Base-by-base conservation (phyloP, 37 sponge, comb jelly and placozoan genomes). In the Geodia barretti region DNA sequence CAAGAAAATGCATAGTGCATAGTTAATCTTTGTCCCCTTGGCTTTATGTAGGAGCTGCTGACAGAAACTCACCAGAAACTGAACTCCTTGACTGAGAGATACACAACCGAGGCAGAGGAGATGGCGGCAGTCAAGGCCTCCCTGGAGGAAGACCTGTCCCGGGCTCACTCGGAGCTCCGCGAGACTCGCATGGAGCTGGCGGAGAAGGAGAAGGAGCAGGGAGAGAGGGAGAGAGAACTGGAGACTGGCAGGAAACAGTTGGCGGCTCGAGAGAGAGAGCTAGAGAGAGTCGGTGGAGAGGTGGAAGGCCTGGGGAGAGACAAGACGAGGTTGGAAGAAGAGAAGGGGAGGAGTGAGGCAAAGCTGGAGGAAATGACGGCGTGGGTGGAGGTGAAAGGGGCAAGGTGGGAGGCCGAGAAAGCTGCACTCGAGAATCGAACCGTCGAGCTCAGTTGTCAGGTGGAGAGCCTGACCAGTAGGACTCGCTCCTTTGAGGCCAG, bases 241-340 rank as follows among this genome's bases (percentile, higher is more conserved):
- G 65, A 67, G n/a, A n/a, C 69, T 47, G 60, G 37, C 33, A 1
- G 69, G 28, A n/a, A 40, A 5, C 28, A 37, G 42, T 36, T 70
- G 3, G 39, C 36, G n/a, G 72, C 38, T 47, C 4, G 33, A 19
- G 24, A 37, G 41, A 64, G 62, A 60, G 61, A 54, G 62, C 40
- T 24, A 2, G 41, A 78, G 42, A 8, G 28, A 30, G 68, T 62
- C 14, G 42, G 20, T 23, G 31, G 38, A 68, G 14, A 9, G 21
- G 79, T 62, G 68, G 41, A 37, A 28, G 41, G 31, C 29, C 29
- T 33, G 32, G 38, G 30, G 11, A 71, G 72, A 71, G 41, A 71
- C 38, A 71, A 24, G 40, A 23, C n/a, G 38, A 11, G 38, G 72
- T 17, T 47, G 11, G 14, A 14, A 47, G 54, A 30, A 21, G 20